Percentiles rank a stretch among this genome's conserved stretches.
Evolutionary conservation across 2,113 vertebrate species (phyloP).

Genomic region (Pomatostomus ruficeps): DNA sequence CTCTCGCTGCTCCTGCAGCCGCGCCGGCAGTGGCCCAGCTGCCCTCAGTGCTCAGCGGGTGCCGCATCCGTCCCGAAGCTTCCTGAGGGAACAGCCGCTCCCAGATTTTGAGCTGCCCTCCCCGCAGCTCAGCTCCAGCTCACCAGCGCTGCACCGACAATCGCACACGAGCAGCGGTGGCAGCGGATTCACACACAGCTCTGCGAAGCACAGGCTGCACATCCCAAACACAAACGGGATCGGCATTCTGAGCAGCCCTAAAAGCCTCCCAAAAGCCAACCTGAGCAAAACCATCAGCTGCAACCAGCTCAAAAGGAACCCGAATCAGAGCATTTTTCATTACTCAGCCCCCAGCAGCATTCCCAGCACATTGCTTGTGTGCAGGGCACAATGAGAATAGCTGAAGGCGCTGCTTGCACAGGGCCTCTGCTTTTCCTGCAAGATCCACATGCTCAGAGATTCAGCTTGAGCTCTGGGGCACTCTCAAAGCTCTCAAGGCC

Average conservation of each 20-base stretch:
- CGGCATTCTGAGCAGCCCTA: not conserved
- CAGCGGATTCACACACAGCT: not conserved
- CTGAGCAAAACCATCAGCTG: not conserved
- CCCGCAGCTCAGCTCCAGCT: accelerated
- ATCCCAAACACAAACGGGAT: not conserved
- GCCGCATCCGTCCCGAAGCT: not conserved
- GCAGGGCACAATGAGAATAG: not conserved
- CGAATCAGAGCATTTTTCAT: not conserved
- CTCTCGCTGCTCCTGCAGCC: not conserved
- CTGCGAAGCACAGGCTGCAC: not conserved
- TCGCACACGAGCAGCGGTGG: accelerated
- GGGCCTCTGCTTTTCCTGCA: not conserved
- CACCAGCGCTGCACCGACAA: not conserved
- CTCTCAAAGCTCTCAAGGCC: not conserved
- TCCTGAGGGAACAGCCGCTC: not conserved
- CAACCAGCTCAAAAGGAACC: not conserved
- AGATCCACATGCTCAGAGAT: not conserved
- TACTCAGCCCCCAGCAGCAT: not conserved
- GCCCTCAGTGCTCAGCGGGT: accelerated
- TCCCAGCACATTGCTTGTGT: not conserved
- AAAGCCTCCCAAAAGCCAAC: not conserved
- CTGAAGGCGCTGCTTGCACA: accelerated
- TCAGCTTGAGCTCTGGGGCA: not conserved
- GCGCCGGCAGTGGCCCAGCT: accelerated
- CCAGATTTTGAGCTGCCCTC: not conserved